Evolutionary conservation across 2,113 vertebrate species (phyloP).

Genomic region (Chionomys nivalis): DNA sequence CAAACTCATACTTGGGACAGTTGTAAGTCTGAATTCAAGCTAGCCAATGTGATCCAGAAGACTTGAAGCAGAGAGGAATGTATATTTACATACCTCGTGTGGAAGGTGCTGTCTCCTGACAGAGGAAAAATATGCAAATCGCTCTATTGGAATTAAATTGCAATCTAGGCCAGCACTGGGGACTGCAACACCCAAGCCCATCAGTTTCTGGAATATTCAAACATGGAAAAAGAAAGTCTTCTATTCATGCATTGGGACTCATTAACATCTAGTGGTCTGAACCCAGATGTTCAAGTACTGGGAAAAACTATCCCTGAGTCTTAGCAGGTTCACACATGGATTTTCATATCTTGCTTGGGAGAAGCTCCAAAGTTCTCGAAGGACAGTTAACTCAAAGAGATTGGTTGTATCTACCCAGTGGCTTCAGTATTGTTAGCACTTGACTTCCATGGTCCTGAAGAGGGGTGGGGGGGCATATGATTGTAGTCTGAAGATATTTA

Average conservation of each 20-base stretch:
- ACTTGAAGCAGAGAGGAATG: background rate
- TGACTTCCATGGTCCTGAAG: background rate
- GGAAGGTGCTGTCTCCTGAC: too few species aligned
- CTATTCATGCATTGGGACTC: background rate
- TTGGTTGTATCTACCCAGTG: background rate
- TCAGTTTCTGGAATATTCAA: background rate
- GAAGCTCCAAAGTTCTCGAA: background rate
- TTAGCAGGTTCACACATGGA: background rate
- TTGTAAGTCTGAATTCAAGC: background rate
- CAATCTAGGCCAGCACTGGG: background rate
- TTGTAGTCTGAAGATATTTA: background rate
- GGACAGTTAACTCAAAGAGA: background rate
- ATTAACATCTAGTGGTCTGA: background rate
- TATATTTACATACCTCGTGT: background rate
- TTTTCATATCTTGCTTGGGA: background rate
- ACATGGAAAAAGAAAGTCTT: background rate
- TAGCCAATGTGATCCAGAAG: background rate
- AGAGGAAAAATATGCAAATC: background rate
- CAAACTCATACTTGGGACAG: background rate
- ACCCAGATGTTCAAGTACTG: background rate
- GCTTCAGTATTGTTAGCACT: too few species aligned
- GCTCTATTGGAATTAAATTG: background rate
- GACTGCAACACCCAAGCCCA: background rate
- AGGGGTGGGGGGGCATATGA: background rate
- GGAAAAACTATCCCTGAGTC: background rate